Percentiles rank a stretch among this genome's conserved stretches.
These are phyloP conservation scores for Plectrocnemia conspersa DNA, from an alignment of 1,140 invertebrate species.

Conservation along the genomic window DNA sequence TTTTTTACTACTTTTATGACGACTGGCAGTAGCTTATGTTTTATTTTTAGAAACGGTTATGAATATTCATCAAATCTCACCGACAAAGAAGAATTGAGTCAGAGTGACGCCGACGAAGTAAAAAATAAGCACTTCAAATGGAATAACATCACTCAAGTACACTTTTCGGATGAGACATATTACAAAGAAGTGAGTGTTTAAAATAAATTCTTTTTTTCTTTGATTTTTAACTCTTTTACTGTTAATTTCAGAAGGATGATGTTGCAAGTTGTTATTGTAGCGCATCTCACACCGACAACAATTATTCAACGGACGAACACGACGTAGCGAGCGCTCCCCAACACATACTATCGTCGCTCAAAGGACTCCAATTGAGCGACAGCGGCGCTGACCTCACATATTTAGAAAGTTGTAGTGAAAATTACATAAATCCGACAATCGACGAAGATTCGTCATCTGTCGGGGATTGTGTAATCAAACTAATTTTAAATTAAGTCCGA, in stretches of 20 bases:
- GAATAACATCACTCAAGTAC: conserved; percentile 48
- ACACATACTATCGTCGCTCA: conserved; percentile 45
- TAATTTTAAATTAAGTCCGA: background rate
- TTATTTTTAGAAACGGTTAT: conserved; percentile 42
- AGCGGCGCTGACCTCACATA: conserved; percentile 60
- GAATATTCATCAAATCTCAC: conserved; percentile 37
- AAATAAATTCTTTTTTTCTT: background rate
- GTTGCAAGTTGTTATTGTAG: conserved; percentile 64
- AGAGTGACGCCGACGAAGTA: conserved; percentile 44
- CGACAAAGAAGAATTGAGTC: conserved; percentile 46
- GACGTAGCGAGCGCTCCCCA: conserved; percentile 52
- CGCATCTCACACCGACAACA: conserved; percentile 63
- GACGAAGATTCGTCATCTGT: conserved; percentile 5
- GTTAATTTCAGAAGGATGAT: conserved; percentile 49
- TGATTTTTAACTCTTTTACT: conserved; percentile 1
- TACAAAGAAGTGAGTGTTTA: conserved; percentile 48
- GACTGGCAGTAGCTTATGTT: background rate
- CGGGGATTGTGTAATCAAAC: background rate
- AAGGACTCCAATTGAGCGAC: conserved; percentile 56
- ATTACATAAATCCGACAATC: background rate
- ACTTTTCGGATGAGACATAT: conserved; percentile 48
- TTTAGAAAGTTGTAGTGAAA: conserved; percentile 44
- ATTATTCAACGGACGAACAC: conserved; percentile 62
- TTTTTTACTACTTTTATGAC: background rate
- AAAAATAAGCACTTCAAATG: conserved; percentile 40